Evolutionary conservation across 2,888 invertebrate species (phyloP), one percentile per base, ranked within the genome.

Genomic region (Protophormia terraenovae): DNA sequence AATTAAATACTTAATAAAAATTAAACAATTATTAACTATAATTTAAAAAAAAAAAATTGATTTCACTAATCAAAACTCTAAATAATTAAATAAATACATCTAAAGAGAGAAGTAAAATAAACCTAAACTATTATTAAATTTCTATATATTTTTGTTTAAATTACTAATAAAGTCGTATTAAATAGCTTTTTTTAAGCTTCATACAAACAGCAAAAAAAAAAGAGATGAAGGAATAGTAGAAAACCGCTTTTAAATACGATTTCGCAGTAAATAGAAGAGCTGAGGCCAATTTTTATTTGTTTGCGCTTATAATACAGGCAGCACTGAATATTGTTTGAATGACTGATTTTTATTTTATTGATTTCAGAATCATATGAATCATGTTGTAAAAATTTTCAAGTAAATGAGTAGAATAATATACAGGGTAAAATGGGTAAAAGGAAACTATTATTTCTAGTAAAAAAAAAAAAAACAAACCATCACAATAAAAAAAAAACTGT

Each of bases 271-370:
- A 67, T 47, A 55, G 12, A 77, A 62, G 64, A 82, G 85, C 85
- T 71, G 24, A 82, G 78, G 85, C 78, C 82, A 85, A 85, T 76
- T 83, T 45, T 77, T 47, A 75, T 24, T 45, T 45, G 50, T 22
- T 79, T 79, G 85, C 78, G 82, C 82, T 82, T 85, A 82, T 85
- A 41, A 41, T 85, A 85, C 82, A 85, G 85, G 82, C 85, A 82
- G 78, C 82, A 82, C 71, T 85, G 78, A 79, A 47, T 41, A 32
- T 32, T 22, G 14, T 64, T 67, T 62, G 27, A 71, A 71, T 47
- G n/a, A n/a, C n/a, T 41, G 35, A 24, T 22, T n/a, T 38, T 53
- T 19, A 22, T 45, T 72, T 50, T 22, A 71, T 67, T 67, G 60
- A 27, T 60, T 69, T 60, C 50, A 69, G 24, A 69, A 19, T 47